phyloP scores from a whole-genome alignment of 2,797 vertebrate genomes.

The Aplochiton taeniatus region DNA sequence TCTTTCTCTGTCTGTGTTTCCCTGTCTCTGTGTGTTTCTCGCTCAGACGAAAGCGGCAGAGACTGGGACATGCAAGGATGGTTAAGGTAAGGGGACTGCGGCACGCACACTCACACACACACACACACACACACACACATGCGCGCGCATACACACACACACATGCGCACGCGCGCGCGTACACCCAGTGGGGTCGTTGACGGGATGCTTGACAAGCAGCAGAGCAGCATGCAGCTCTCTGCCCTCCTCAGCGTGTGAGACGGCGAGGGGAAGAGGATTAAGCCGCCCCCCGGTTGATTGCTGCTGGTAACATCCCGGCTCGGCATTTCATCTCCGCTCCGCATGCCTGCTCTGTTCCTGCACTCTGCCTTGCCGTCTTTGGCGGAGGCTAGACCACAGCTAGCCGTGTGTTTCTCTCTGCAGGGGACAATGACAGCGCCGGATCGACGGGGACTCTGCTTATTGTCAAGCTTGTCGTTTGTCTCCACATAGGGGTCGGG shows the following conservation, averaged over 20 bases:
- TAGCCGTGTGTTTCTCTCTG: constrained; percentile 29
- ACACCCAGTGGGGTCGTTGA: constrained; percentile 59
- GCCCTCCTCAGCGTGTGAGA: constrained; percentile 46
- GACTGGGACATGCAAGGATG: constrained; percentile 51
- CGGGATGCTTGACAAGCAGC: constrained; percentile 33
- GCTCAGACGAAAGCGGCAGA: not conserved
- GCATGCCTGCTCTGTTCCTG: constrained; percentile 30
- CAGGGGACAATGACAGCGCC: constrained; percentile 22
- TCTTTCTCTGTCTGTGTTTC: constrained; percentile 4
- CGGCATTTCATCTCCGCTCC: constrained; percentile 39
- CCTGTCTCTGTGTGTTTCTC: not conserved
- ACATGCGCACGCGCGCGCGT: not conserved
- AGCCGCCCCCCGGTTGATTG: constrained; percentile 39
- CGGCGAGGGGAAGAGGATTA: constrained; percentile 59
- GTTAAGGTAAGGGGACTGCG: constrained; percentile 63
- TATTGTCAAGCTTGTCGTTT: no score
- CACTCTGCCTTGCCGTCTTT: constrained; percentile 35
- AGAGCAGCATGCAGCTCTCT: constrained; percentile 44
- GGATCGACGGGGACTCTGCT: constrained; percentile 17
- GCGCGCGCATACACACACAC: constrained; percentile 48
- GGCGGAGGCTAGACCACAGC: constrained; percentile 12
- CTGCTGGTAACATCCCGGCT: constrained; percentile 46
- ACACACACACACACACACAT: not conserved
- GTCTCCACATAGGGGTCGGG: not conserved
- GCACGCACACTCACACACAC: constrained; percentile 46